Percentiles rank a stretch among this genome's conserved stretches.
Conservation (phyloP, 2,888 invertebrate species). For the Caenorhabditis sp. region DNA sequence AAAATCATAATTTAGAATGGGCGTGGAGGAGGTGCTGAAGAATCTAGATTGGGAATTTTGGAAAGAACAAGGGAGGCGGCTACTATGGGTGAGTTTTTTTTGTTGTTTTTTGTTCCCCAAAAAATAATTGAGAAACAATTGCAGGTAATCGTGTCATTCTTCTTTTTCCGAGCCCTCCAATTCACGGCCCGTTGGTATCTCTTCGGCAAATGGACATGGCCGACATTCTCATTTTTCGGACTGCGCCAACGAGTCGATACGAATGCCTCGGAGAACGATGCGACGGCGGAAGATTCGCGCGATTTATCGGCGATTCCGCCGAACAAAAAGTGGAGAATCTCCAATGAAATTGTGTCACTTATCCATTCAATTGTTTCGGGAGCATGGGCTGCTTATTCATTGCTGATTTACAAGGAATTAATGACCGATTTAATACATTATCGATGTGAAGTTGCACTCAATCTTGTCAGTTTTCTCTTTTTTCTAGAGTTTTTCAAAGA, state of each 20-base stretch:
- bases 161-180: conserved; percentile 63
- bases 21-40: not conserved
- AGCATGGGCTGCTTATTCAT: conserved; percentile 54
- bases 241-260: conserved; percentile 35
- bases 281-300: conserved; percentile 34
- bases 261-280: not conserved
- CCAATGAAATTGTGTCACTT: conserved; percentile 67
- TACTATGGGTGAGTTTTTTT: not conserved
- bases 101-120: too few species aligned
- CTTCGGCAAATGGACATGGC: conserved; percentile 64
- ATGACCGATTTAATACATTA: conserved; percentile 52
- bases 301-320: conserved; percentile 61
- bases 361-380: conserved; percentile 64
- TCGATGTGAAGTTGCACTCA: conserved; percentile 44
- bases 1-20: not conserved
- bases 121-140: not conserved
- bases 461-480: conserved; percentile 38
- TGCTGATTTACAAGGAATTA: conserved; percentile 47
- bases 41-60: not conserved
- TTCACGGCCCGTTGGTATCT: conserved; percentile 66
- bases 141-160: conserved; percentile 60
- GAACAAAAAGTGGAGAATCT: conserved; percentile 70
- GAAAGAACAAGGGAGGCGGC: not conserved
- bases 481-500: too few species aligned
- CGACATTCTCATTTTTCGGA: conserved; percentile 67